phyloP scores from a whole-genome alignment of 2,113 vertebrate species.

The Prionailurus viverrinus region DNA sequence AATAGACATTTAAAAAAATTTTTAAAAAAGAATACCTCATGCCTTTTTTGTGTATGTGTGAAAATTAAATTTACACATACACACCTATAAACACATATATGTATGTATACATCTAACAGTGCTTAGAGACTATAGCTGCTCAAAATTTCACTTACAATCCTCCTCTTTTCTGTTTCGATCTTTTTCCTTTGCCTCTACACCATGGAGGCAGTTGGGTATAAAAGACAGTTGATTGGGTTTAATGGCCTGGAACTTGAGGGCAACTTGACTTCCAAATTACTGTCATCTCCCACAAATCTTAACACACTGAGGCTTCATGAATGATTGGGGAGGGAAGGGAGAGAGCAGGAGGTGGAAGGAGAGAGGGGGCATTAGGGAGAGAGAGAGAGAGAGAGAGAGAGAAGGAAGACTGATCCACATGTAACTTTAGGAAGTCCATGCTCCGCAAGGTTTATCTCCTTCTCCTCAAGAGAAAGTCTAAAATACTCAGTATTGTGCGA shows the following conservation, averaged over 20 bases:
- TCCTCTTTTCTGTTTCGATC: not conserved
- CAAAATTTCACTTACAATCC: not conserved
- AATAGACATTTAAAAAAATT: no score
- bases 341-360: no score
- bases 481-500: not conserved
- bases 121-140: not conserved
- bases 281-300: not conserved
- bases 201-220: not conserved
- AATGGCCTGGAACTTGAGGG: not conserved
- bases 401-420: not conserved
- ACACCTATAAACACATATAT: not conserved
- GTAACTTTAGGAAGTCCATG: not conserved
- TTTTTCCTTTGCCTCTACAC: not conserved
- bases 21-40: not conserved
- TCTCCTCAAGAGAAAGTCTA: not conserved
- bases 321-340: no score
- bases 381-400: not conserved
- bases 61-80: not conserved
- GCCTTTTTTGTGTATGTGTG: not conserved
- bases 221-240: not conserved
- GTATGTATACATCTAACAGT: not conserved
- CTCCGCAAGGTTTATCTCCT: not conserved
- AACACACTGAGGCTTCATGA: not conserved
- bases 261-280: not conserved
- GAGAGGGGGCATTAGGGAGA: not conserved